Evolutionary conservation across 2,797 vertebrate genomes (phyloP), one percentile per base, ranked within the genome.

Genomic region (Dryobates pubescens): DNA sequence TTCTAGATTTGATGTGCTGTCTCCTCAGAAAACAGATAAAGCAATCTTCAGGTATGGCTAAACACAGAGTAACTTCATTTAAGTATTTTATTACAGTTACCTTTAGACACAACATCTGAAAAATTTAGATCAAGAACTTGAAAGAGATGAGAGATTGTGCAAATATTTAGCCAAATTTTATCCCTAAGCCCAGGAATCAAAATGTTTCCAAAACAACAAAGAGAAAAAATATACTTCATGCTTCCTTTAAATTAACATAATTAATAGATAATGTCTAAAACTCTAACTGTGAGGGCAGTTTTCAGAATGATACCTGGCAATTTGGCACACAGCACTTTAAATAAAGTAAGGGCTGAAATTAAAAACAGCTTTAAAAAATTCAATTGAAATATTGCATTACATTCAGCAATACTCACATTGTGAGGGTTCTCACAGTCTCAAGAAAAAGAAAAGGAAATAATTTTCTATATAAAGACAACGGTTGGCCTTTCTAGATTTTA

Each of bases 301-400:
- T 94, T 82, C 27, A 67, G 29, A 91, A 62, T 29, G 19, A 36
- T 76, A 76, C 17, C 38, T 76, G 12, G 32, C 26, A 63, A 76
- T 89, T 78, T 86, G 17, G 7, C 73, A 14, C 29, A 49, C 6
- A 69, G 13, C 16, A 58, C 22, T 79, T 82, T 63, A 76, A 4
- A 71, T 89, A 49, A 87, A 72, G 26, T 41, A 77, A 18, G 32
- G 43, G 20, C 14, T 70, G 12, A n/a, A 83, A 92, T 76, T 38
- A 63, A 89, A 93, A 89, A 49, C 27, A 59, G 27, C 17, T 80
- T 54, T 45, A 71, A 89, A 84, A 93, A 80, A 61, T 34, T 47
- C 65, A 81, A 81, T 15, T 32, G 38, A 30, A 63, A 49, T 63
- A 73, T 53, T 81, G 9, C 13, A 45, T 68, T 89, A 34, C 18